A percentile compares a stretch with the other conserved stretches of the same genome.
These are phyloP conservation scores for Luperina nickerlii DNA, from an alignment of 2,888 invertebrate genomes.

Conservation along the genomic window DNA sequence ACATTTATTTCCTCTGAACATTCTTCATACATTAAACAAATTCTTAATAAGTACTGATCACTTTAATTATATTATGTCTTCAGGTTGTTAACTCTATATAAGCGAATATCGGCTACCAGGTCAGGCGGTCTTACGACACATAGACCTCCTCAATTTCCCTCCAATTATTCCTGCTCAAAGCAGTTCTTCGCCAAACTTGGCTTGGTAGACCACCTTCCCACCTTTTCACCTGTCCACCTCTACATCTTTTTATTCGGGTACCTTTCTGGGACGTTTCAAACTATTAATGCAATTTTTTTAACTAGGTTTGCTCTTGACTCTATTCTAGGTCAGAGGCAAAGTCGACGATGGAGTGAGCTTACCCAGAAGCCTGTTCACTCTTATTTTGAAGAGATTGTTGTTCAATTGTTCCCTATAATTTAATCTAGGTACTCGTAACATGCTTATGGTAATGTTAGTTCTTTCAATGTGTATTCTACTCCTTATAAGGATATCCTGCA, in stretches of 20 bases:
- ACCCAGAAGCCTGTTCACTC: no score
- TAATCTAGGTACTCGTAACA: not conserved
- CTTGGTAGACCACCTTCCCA: not conserved
- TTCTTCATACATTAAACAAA: no score
- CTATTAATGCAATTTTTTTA: not conserved
- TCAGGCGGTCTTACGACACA: not conserved
- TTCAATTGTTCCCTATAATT: not conserved
- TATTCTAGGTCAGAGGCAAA: no score
- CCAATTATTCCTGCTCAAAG: not conserved
- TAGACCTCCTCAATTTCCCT: not conserved
- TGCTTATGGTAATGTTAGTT: constrained; percentile 3
- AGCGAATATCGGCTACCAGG: not conserved
- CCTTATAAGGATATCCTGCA: not conserved
- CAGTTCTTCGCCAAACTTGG: not conserved
- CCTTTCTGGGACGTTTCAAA: not conserved
- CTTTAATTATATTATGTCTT: no score
- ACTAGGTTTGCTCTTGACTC: no score
- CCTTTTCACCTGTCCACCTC: not conserved
- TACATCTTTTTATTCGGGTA: no score
- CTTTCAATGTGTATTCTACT: not conserved
- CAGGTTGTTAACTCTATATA: no score
- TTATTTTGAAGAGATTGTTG: no score
- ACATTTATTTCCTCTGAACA: no score
- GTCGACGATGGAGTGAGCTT: no score
- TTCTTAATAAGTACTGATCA: no score